A percentile compares a stretch with the other conserved stretches of the same genome.
Conservation (phyloP, 1,140 invertebrate genomes). For the Drosophila insularis region DNA sequence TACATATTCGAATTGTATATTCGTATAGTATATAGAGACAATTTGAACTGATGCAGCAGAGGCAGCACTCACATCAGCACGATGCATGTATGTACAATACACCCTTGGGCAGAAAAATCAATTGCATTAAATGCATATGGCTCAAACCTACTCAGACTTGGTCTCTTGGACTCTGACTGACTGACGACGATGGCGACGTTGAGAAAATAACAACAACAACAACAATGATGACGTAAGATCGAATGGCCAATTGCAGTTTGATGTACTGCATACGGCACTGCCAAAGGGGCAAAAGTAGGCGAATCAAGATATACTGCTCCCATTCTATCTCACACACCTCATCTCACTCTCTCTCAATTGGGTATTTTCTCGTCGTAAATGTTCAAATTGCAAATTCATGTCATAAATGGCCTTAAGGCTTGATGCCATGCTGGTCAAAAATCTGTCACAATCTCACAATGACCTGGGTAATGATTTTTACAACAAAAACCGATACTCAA, state of each 20-base stretch:
- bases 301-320: constrained; percentile 14
- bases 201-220: background rate
- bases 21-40: background rate
- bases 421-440: constrained; percentile 36
- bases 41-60: constrained; percentile 12
- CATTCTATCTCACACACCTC: background rate
- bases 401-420: constrained; percentile 59
- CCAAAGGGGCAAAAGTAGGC: constrained; percentile 48
- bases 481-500: constrained; percentile 27
- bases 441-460: constrained; percentile 31
- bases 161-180: constrained; percentile 11
- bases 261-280: constrained; percentile 59
- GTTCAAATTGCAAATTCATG: constrained; percentile 78
- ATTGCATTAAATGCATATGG: constrained; percentile 68
- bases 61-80: constrained; percentile 13
- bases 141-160: constrained; percentile 39
- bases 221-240: constrained; percentile 57
- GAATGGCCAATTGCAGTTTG: constrained; percentile 50
- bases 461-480: constrained; percentile 36
- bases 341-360: background rate
- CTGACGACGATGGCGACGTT: background rate
- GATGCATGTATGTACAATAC: constrained; percentile 47
- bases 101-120: constrained; percentile 74
- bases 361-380: constrained; percentile 68
- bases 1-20: background rate